Evolutionary conservation across 2,113 vertebrate species (phyloP).

Genomic region (Sakesphorus luctuosus): DNA sequence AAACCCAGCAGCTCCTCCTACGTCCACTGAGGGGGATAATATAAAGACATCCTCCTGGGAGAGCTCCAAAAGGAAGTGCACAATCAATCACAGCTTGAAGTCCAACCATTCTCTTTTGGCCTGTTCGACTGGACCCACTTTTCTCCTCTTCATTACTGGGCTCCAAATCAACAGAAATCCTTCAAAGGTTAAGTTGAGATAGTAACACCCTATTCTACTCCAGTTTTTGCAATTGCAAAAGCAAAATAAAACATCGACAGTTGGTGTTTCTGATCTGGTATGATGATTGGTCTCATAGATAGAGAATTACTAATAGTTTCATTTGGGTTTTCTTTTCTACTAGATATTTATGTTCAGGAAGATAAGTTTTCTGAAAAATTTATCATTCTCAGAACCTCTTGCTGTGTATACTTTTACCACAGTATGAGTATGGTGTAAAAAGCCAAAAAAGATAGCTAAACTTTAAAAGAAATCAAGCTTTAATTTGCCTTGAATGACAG

Average conservation of each 20-base stretch:
- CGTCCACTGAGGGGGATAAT: not conserved
- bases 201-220: not conserved
- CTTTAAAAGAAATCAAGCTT: not conserved
- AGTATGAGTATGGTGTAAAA: not conserved
- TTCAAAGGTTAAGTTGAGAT: not conserved
- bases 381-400: not conserved
- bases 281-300: not conserved
- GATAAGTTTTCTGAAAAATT: not conserved
- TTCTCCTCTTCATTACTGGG: not conserved
- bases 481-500: not conserved
- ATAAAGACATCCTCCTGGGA: not conserved
- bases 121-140: not conserved
- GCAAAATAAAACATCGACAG: not conserved
- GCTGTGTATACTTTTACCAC: not conserved
- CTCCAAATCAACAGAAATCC: not conserved
- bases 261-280: not conserved
- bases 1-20: not conserved
- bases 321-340: not conserved
- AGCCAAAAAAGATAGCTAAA: not conserved
- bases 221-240: not conserved
- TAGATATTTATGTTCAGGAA: not conserved
- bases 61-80: not conserved
- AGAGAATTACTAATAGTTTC: not conserved
- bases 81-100: not conserved
- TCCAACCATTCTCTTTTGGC: not conserved